Evolutionary conservation across 1,140 invertebrate genomes (phyloP), one percentile per base, ranked within the genome.

Genomic region (Psix sp.): DNA sequence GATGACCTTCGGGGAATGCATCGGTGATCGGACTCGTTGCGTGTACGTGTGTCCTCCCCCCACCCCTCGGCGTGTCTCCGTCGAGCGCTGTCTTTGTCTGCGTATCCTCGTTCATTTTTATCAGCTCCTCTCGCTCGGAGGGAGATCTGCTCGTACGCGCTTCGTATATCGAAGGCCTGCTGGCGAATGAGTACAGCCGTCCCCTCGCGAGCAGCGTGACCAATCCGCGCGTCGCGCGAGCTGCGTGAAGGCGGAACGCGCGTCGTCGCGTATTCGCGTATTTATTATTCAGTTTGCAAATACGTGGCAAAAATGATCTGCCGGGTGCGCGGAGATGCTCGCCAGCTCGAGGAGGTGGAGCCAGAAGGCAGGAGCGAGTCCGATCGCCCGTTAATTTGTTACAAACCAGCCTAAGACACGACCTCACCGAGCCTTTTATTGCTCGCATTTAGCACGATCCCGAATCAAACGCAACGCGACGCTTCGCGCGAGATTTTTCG

Each of bases 251-350:
- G 86, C 86, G 86, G 86, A 86, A 87, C 84, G 80, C 82, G 82
- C 48, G 80, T 81, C 81, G 80, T 84, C 82, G 80, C 80, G 79
- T 82, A 81, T 77, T 77, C 77, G 81, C 78, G 80, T 86, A 86
- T 86, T 87, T 87, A 87, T 87, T 86, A 87, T 87, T 87, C 84
- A 84, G 85, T 85, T 87, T 87, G 85, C 84, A 87, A 87, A 87
- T 87, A 85, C 84, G 77, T 79, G 82, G 83, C 80, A 86, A 86
- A 87, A 86, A 85, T 87, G 76, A 84, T 86, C 84, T 86, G 80
- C 80, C 83, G 74, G 76, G 74, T 66, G 40, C 42, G 42, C 35
- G 49, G 38, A 54, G 43, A 66, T 66, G 65, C 52, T 48, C 60
- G 48, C 36, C 36, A 35, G 14, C 63, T 24, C 49, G 66, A 71